A percentile compares a stretch with the other conserved stretches of the same genome.
Evolutionary conservation across 2,797 vertebrate genomes (phyloP).

Genomic region (Sebastes trivittatus): DNA sequence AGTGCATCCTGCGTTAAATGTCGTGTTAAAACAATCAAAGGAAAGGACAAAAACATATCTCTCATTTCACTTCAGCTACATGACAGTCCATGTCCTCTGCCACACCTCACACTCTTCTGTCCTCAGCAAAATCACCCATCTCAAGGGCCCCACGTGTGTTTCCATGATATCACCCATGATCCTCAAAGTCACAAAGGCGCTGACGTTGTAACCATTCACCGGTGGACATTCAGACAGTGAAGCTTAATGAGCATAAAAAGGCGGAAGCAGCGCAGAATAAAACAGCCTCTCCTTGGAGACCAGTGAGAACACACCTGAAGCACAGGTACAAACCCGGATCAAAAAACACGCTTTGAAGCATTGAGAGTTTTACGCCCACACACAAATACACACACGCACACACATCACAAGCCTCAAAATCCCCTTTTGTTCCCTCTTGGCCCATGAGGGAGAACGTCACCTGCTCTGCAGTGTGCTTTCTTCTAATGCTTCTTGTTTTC

Average conservation of each 20-base stretch:
- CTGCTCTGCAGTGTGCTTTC: conserved; percentile 24
- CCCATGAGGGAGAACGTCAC: conserved; percentile 45
- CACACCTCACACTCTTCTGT: conserved; percentile 24
- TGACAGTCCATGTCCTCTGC: neutral
- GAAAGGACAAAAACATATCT: neutral
- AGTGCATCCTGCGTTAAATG: conserved; percentile 9
- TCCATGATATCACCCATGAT: conserved; percentile 46
- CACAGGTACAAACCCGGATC: conserved; percentile 57
- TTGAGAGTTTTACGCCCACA: conserved; percentile 8
- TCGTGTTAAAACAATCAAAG: neutral
- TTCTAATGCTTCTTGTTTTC: conserved; percentile 11
- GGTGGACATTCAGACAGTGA: neutral
- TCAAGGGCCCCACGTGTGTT: conserved; percentile 8
- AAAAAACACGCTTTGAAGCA: conserved; percentile 43
- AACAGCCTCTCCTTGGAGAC: conserved; percentile 50
- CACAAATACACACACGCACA: conserved; percentile 31
- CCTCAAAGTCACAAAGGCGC: conserved; percentile 31
- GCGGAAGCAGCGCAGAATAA: neutral
- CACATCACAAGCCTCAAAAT: conserved; percentile 35
- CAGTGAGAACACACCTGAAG: conserved; percentile 62
- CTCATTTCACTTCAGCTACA: neutral
- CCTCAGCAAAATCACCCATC: conserved; percentile 13
- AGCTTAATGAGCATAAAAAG: conserved; percentile 19
- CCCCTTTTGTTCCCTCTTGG: conserved; percentile 56
- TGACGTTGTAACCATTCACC: conserved; percentile 28